Percentiles rank a stretch among this genome's conserved stretches.
phyloP scores from a whole-genome alignment of 2,797 vertebrate species.

The Gymnothorax reevesii region DNA sequence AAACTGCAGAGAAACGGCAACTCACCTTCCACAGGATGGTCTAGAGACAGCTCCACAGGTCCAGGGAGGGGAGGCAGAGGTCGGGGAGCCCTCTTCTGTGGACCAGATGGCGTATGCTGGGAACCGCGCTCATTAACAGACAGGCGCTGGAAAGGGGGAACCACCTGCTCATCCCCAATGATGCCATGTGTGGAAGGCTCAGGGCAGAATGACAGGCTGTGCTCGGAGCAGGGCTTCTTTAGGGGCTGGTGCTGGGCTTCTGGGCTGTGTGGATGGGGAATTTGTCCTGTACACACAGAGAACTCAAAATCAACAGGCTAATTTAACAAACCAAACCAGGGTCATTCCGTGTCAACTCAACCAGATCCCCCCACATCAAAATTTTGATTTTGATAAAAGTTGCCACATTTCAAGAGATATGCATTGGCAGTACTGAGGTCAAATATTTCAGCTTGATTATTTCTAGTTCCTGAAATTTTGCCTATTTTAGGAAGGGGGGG shows the following conservation, averaged over 20 bases:
- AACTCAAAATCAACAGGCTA: not conserved
- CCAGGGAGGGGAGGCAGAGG: conserved; percentile 86
- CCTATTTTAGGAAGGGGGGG: no score
- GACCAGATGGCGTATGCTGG: conserved; percentile 78
- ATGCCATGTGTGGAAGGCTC: conserved; percentile 65
- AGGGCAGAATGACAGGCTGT: conserved; percentile 65
- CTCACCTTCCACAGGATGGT: conserved; percentile 84
- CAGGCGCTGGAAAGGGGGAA: conserved; percentile 79
- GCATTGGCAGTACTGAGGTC: no score
- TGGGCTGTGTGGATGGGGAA: conserved; percentile 61
- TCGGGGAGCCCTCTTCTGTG: conserved; percentile 77
- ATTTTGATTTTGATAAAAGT: no score
- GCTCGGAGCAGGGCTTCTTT: conserved; percentile 71
- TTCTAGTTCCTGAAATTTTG: no score
- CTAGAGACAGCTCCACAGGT: conserved; percentile 65
- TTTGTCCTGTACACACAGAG: conserved; percentile 62
- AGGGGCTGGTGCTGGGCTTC: conserved; percentile 68
- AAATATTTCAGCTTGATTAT: no score
- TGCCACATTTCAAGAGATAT: no score
- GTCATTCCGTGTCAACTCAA: no score
- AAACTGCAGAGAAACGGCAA: conserved; percentile 85
- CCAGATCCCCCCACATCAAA: no score
- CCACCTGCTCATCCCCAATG: conserved; percentile 72
- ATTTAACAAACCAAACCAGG: not conserved
- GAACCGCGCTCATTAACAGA: conserved; percentile 76